phyloP scores from a whole-genome alignment of 2,113 vertebrate genomes.

The Galbula dea region DNA sequence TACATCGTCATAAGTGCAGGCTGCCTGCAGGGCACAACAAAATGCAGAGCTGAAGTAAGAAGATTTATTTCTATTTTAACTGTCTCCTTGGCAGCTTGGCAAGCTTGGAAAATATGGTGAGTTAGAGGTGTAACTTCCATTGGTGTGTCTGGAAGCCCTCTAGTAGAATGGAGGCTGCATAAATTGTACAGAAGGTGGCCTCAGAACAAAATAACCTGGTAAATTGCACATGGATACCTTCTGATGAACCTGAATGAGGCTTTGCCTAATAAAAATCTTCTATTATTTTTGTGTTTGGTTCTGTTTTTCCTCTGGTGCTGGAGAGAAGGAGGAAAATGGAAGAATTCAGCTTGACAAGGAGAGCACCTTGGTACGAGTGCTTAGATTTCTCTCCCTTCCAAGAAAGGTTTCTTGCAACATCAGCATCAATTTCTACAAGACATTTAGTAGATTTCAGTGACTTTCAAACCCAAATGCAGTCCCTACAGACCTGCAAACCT shows the following conservation, averaged over 20 bases:
- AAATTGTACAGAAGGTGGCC: background rate
- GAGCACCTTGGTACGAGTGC: background rate
- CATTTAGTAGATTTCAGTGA: background rate
- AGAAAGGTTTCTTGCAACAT: background rate
- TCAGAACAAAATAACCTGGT: background rate
- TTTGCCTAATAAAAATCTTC: background rate
- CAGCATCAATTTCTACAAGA: background rate
- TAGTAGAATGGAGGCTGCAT: background rate
- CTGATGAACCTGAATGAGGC: background rate
- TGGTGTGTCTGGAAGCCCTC: background rate
- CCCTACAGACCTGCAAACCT: background rate
- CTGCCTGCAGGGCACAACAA: slow-evolving; percentile 26
- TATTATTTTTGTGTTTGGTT: background rate
- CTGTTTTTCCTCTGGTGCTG: background rate
- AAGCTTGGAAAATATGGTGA: background rate
- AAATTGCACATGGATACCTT: background rate
- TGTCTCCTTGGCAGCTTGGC: background rate
- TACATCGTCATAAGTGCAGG: accelerated
- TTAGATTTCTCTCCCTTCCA: background rate
- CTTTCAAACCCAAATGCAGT: background rate
- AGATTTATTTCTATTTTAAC: slow-evolving; percentile 22
- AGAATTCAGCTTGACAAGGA: background rate
- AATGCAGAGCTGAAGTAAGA: background rate
- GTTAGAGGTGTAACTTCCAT: background rate
- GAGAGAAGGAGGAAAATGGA: background rate